Percentiles rank a stretch among this genome's conserved stretches.
Evolutionary conservation across 1,140 invertebrate genomes (phyloP).

Genomic region (Lysiphlebus fabarum): DNA sequence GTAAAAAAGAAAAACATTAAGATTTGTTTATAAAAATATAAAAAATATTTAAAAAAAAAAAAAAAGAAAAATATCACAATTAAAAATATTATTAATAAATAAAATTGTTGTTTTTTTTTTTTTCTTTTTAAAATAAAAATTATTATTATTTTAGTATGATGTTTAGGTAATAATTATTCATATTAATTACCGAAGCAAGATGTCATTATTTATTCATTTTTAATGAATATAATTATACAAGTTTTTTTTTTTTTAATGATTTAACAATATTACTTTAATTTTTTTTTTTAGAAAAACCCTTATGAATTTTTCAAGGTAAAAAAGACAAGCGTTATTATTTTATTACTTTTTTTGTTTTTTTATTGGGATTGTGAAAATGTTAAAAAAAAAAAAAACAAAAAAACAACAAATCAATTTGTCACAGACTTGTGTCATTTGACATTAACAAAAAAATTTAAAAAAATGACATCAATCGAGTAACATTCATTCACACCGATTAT

Average conservation of each 20-base stretch:
- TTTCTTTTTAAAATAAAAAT: conserved; percentile 2
- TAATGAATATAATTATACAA: too few relatives aligned
- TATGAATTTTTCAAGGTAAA: too few relatives aligned
- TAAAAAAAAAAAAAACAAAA: not conserved
- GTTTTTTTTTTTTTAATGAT: too few relatives aligned
- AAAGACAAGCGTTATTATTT: too few relatives aligned
- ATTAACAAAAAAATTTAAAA: too few relatives aligned
- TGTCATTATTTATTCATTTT: too few relatives aligned
- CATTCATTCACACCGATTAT: conserved; percentile 20
- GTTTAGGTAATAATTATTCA: not conserved
- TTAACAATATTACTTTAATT: too few relatives aligned
- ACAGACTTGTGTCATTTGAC: too few relatives aligned
- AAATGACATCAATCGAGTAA: not conserved
- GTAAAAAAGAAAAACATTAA: not conserved
- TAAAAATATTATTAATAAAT: conserved; percentile 46
- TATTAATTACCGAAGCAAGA: too few relatives aligned
- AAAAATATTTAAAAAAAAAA: conserved; percentile 24
- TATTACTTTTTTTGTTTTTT: conserved; percentile 2
- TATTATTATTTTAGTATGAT: conserved; percentile 8
- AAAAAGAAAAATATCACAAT: conserved; percentile 36
- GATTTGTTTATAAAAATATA: conserved; percentile 24
- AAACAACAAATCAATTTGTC: not conserved
- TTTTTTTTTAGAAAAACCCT: too few relatives aligned
- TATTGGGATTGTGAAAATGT: not conserved
- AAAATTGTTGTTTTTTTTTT: conserved; percentile 29